Conservation (phyloP, 1,140 invertebrate genomes). For the Belonocnema kinseyi region DNA sequence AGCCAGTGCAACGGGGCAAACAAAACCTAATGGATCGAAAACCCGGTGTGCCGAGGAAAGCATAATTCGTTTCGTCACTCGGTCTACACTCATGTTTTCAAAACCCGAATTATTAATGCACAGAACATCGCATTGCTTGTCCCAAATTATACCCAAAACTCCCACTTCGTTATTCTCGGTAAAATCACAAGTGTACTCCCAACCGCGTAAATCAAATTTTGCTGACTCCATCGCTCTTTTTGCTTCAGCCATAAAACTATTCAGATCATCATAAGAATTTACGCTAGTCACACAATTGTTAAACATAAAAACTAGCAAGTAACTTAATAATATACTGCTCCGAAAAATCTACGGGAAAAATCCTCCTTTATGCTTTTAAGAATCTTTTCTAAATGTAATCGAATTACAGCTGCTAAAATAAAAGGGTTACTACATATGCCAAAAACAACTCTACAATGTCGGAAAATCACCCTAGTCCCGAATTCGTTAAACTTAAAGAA, state of each 20-base stretch:
- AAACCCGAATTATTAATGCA: neutral
- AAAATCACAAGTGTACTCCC: neutral
- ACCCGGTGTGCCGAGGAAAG: conserved; percentile 52
- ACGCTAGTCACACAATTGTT: conserved; percentile 29
- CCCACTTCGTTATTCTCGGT: neutral
- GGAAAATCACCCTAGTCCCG: no score
- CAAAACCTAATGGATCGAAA: conserved; percentile 62
- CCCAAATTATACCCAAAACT: neutral
- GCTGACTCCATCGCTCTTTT: neutral
- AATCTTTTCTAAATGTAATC: neutral
- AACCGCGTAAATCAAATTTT: conserved; percentile 24
- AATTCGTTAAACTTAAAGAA: no score
- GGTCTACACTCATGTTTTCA: neutral
- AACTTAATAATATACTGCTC: neutral
- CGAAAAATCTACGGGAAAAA: neutral
- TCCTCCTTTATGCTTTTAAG: neutral
- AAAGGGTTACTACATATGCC: conserved; percentile 55
- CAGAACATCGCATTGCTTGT: conserved; percentile 14
- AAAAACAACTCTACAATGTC: no score
- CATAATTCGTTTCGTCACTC: neutral
- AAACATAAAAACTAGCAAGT: conserved; percentile 21
- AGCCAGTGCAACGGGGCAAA: conserved; percentile 50
- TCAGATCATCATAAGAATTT: neutral
- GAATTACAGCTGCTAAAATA: conserved; percentile 50
- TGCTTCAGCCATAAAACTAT: conserved; percentile 10